Evolutionary conservation across 2,113 vertebrate species (phyloP), one percentile per base, ranked within the genome.

Genomic region (Nymphicus hollandicus): DNA sequence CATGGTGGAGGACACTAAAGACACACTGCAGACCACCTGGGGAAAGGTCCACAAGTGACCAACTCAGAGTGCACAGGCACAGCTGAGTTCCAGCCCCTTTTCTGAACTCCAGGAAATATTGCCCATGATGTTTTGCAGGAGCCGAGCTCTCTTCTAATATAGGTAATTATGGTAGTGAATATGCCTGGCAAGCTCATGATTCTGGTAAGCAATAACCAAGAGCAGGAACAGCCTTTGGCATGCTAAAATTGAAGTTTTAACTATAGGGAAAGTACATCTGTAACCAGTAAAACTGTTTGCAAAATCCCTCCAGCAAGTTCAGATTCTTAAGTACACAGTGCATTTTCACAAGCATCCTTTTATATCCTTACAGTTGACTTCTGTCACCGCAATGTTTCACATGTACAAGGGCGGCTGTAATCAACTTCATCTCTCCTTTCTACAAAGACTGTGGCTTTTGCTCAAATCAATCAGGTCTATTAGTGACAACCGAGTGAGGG

Each of bases 11-110:
- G 43, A 41, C 56, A 22, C n/a, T 11, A 7, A 37, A 35, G 13
- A 6, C 29, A 5, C 6, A 35, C 64, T 27, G 28, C 55, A 39
- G 53, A 39, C 29, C 58, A 7, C 6, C 10, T 46, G 2, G 4
- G 37, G 31, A 20, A 41, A 37, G 31, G 55, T 19, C 56, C 39
- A 11, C 11, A 1, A n/a, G 49, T 16, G 24, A 41, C 27, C 12
- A 4, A 6, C 11, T 17, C 28, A 7, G 11, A 15, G 55, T 4
- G 29, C 29, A 18, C 43, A 64, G 41, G 27, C 4, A 18, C 0
- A 71, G 60, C 41, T 10, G 44, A 65, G 60, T 37, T 41, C 53
- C 31, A 64, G 49, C 22, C 29, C 33, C 37, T 16, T 19, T 49
- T 25, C 68, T 17, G 29, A 65, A 22, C 31, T n/a, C 28, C 56